These are phyloP conservation scores for Triplophysa yarkandensis DNA, from an alignment of 2,797 vertebrate genomes.

Conservation along the genomic window DNA sequence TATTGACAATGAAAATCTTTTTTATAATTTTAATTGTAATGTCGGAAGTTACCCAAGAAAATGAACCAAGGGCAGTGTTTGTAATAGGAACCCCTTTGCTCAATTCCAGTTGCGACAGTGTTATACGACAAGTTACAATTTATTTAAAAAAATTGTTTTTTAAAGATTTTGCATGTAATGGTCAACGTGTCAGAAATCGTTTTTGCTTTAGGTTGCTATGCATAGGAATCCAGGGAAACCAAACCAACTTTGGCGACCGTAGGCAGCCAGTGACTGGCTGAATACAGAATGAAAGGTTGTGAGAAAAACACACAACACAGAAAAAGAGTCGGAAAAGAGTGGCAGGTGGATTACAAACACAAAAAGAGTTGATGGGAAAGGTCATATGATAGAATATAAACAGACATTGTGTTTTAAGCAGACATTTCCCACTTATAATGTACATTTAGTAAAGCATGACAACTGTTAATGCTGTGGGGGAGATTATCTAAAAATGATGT, in stretches of 20 bases:
- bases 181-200: neutral
- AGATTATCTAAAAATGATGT: neutral
- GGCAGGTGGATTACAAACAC: constrained; percentile 39
- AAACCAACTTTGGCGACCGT: constrained; percentile 22
- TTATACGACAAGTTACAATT: no score
- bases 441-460: constrained; percentile 13
- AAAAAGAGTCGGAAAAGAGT: constrained; percentile 26
- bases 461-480: neutral
- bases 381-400: constrained; percentile 43
- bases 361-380: constrained; percentile 47
- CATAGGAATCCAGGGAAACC: neutral
- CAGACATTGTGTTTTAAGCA: constrained; percentile 1
- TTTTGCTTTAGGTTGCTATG: constrained; percentile 22
- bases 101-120: no score
- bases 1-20: no score
- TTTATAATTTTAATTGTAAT: no score
- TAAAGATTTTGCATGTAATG: no score
- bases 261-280: constrained; percentile 15
- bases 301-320: constrained; percentile 31
- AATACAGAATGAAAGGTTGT: constrained; percentile 40
- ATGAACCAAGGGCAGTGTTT: neutral
- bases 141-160: no score
- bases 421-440: constrained; percentile 36
- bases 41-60: no score
- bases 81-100: no score